Conservation (phyloP, 1,140 invertebrate species). For the Drosophila pachea region DNA sequence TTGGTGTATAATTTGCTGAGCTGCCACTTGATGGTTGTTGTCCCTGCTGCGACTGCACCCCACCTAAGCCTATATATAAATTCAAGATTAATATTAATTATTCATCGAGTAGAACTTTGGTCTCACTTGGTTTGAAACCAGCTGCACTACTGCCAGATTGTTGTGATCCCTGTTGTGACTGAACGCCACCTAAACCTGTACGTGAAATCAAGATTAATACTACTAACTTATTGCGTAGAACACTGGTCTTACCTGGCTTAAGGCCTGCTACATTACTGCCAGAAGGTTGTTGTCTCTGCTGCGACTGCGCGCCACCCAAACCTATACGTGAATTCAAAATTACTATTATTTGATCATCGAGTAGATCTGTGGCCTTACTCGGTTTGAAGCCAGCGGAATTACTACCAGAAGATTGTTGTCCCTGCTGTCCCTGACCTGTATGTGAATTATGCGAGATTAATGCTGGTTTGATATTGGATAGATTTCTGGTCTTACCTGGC, state of each 20-base stretch:
- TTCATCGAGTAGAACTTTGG: not conserved
- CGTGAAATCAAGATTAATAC: not conserved
- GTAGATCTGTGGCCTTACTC: not conserved
- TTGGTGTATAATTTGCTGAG: not conserved
- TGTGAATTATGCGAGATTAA: no score
- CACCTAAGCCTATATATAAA: not conserved
- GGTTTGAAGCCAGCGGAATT: not conserved
- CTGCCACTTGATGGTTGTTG: not conserved
- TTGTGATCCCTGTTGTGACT: not conserved
- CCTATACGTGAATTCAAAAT: not conserved
- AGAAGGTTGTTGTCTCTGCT: not conserved
- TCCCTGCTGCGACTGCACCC: not conserved
- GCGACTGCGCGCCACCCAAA: not conserved
- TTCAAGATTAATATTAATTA: not conserved
- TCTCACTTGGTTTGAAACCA: not conserved
- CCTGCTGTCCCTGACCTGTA: no score
- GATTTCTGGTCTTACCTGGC: no score
- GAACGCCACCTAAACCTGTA: not conserved
- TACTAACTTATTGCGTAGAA: not conserved
- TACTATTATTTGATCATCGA: not conserved
- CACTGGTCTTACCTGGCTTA: conserved; percentile 6
- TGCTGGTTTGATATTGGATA: no score
- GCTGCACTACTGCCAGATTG: not conserved
- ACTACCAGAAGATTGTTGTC: no score
- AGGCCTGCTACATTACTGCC: not conserved